Evolutionary conservation across 2,888 invertebrate species (phyloP), one percentile per base, ranked within the genome.

Genomic region (Rapana venosa): DNA sequence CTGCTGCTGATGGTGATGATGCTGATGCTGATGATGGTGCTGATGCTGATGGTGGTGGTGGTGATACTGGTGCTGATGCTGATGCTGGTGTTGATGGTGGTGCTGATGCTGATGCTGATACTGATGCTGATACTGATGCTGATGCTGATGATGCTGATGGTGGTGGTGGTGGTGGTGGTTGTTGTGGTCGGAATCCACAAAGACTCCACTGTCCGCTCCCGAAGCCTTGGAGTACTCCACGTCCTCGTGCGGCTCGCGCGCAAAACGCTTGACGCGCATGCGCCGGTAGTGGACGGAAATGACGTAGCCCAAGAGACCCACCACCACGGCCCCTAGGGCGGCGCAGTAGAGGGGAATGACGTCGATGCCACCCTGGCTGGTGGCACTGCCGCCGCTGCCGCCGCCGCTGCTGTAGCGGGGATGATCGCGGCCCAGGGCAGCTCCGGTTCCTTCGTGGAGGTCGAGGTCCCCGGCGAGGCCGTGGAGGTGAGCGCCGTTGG

Each of bases 331-430:
- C 1, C 94, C 96, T 66, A 96, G 93, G 20, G 94, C 92, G 56
- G 95, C 93, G 91, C 96, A 96, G 92, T 96, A 96, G 32, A 96
- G 92, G 20, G 96, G 95, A 77, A 96, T 95, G 87, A 94, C 92
- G 91, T 94, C 93, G 74, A 94, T 91, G 58, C 92, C 92, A 70
- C 92, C 91, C 26, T 92, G 92, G 36, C 47, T 47, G 47, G n/a
- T n/a, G n/a, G n/a, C n/a, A n/a, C 92, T 91, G 47, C 88, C 36
- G 26, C 30, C 91, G 70, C 91, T 92, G 74, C 92, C 90, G n/a
- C 92, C 92, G 36, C 92, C 90, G n/a, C 92, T 91, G 47, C 92
- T 91, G 91, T 94, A 92, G 77, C 93, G 91, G 58, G 91, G 92
- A 70, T 92, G 90, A n/a, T 92, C 91, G 35, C 92, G 91, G 47